These are phyloP conservation scores for Menura novaehollandiae DNA, from an alignment of 2,113 vertebrate species.

Conservation along the genomic window DNA sequence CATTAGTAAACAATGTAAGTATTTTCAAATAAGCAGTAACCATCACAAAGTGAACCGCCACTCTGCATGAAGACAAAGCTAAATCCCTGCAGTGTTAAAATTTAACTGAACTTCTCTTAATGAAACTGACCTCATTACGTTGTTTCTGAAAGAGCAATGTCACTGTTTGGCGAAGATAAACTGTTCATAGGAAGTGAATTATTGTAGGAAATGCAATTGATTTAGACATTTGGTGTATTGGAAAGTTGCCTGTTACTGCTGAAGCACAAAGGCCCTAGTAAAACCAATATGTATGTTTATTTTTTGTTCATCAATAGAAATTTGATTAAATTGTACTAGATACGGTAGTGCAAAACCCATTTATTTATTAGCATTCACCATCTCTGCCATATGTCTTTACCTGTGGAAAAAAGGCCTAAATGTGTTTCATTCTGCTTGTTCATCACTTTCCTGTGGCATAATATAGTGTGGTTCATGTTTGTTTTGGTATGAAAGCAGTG, in stretches of 20 bases:
- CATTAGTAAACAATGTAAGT: not conserved
- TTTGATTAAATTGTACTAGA: not conserved
- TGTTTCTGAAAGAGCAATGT: not conserved
- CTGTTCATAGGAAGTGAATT: not conserved
- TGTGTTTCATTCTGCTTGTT: constrained; percentile 35
- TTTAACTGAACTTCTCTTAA: not conserved
- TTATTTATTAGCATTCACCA: not conserved
- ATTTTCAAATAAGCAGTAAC: not conserved
- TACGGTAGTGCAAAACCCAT: not conserved
- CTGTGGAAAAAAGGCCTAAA: not conserved
- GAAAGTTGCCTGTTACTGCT: not conserved
- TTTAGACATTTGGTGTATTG: not conserved
- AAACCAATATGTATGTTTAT: not conserved
- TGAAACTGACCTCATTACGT: not conserved
- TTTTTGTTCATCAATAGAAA: not conserved
- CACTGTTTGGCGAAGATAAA: not conserved
- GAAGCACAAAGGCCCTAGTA: not conserved
- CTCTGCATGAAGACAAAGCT: not conserved
- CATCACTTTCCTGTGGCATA: not conserved
- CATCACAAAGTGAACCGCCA: not conserved
- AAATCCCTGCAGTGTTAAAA: not conserved
- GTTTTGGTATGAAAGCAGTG: not conserved
- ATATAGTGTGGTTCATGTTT: not conserved
- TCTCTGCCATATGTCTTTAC: not conserved
- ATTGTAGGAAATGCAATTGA: not conserved